Base-by-base conservation (phyloP, 1,140 invertebrate species). In the Philopotamus ludificatus region DNA sequence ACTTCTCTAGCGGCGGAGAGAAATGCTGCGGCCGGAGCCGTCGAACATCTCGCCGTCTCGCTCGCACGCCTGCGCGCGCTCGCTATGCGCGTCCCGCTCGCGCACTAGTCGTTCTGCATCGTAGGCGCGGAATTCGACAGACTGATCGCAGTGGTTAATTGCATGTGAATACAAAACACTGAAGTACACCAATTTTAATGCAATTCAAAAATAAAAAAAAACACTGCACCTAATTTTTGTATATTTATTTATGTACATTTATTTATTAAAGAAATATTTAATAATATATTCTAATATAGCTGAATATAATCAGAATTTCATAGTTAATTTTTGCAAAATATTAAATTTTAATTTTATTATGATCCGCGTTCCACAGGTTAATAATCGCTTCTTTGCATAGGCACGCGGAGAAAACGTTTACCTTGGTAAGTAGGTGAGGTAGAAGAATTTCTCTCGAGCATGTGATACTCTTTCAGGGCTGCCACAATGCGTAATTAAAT, bases 371-470 rank as follows among this genome's bases (percentile, higher is more conserved):
- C 39, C 57, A 47, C 44, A 23, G 57, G 57, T 60, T 60, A 60
- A 42, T 25, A 60, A 41, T 47, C 57, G 41, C 44, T 60, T 60
- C 57, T 60, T 60, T 60, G 57, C 57, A 60, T 60, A 63, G 61
- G 61, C 61, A 63, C 61, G 61, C 61, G 61, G 61, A 63, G 61
- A 63, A 63, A 63, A 63, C 61, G 61, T 63, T 63, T 63, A 54
- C 61, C 61, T 63, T 63, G 49, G 61, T 63, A 63, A 63, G 61
- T 63, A 63, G 61, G 61, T 63, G 61, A 63, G 61, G 34, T 63
- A 51, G 44, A 54, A 63, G 61, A 63, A 63, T 63, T 63, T 63
- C 61, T 63, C 61, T 42, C 55, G 50, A 54, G 23, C 61, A 63
- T 53, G 51, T 63, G 61, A 63, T 63, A 54, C 61, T 54, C 23